Evolutionary conservation across 2,888 invertebrate species (phyloP), one percentile per base, ranked within the genome.

Genomic region (Drosophila demipolita): DNA sequence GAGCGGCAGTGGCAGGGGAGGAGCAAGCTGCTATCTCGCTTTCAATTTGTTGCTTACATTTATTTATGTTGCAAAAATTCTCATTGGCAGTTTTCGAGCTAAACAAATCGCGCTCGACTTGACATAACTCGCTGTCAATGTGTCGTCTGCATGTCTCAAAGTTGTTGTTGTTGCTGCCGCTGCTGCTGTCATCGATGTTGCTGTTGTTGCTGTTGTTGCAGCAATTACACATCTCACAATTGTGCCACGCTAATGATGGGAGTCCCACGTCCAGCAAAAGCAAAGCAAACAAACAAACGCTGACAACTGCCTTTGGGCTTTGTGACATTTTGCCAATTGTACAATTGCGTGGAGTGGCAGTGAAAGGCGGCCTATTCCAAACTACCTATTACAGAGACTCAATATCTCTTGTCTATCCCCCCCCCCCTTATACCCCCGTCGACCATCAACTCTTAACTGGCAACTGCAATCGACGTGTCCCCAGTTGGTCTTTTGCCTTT

Each of bases 211-310:
- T 23, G 23, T 70, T 85, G 86, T 63, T 72, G 87, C 89, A 90
- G 89, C 87, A 87, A 87, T 87, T 90, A 87, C 87, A 87, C 87
- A 87, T 87, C 88, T 87, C 87, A 90, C 85, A 86, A 86, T 86
- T 86, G 85, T 86, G 85, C 87, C 91, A 90, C 87, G 91, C 91
- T 87, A 87, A 87, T 87, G 87, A 87, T 87, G 91, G 89, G 89
- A 90, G 85, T 90, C 89, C 90, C 90, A 87, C 82, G 55, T 55
- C 55, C 55, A 38, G 36, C 62, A 29, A 38, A 64, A 70, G 57
- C 45, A 53, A 32, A n/a, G 26, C 36, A 26, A 57, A 42, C 57
- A 55, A 57, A 83, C 75, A 87, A 72, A 74, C 84, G 74, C 69
- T 87, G 87, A 90, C 87, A 90, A 87, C 87, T 85, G 90, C 76